Percentiles rank a stretch among this genome's conserved stretches.
Evolutionary conservation across 2,888 invertebrate genomes (phyloP).

Genomic region (Drosophila greeni): DNA sequence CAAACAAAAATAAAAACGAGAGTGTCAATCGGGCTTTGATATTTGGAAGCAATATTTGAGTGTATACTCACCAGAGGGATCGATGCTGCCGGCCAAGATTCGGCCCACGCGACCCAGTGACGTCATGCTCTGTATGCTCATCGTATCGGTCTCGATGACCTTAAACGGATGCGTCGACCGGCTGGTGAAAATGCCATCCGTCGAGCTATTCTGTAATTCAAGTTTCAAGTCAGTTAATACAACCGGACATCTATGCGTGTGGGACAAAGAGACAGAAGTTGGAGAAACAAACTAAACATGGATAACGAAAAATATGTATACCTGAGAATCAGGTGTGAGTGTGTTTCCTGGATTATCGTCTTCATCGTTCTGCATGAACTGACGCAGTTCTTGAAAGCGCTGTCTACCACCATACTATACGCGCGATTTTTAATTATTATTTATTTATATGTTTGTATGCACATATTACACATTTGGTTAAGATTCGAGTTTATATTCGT

Average conservation of each 20-base stretch:
- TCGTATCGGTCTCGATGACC: slow-evolving; percentile 92
- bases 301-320: slow-evolving; percentile 51
- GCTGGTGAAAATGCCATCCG: slow-evolving; percentile 87
- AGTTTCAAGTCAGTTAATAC: background rate
- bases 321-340: slow-evolving; percentile 88
- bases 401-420: slow-evolving; percentile 83
- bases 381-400: slow-evolving; percentile 90
- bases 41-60: background rate
- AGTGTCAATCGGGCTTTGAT: slow-evolving; percentile 16
- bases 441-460: slow-evolving; percentile 3
- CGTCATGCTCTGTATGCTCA: slow-evolving; percentile 93
- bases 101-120: slow-evolving; percentile 90
- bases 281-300: slow-evolving; percentile 3
- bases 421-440: slow-evolving; percentile 58
- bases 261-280: background rate
- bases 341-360: slow-evolving; percentile 85
- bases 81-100: slow-evolving; percentile 85
- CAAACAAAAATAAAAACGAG: slow-evolving; percentile 1
- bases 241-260: background rate
- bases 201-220: slow-evolving; percentile 80
- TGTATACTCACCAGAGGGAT: slow-evolving; percentile 80
- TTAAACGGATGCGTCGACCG: slow-evolving; percentile 88
- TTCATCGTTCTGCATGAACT: slow-evolving; percentile 92
- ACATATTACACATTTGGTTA: slow-evolving; percentile 37
- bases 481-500: slow-evolving; percentile 23